Evolutionary conservation across 2,797 vertebrate species (phyloP), one percentile per base, ranked within the genome.

Genomic region (Linurgus olivaceus): DNA sequence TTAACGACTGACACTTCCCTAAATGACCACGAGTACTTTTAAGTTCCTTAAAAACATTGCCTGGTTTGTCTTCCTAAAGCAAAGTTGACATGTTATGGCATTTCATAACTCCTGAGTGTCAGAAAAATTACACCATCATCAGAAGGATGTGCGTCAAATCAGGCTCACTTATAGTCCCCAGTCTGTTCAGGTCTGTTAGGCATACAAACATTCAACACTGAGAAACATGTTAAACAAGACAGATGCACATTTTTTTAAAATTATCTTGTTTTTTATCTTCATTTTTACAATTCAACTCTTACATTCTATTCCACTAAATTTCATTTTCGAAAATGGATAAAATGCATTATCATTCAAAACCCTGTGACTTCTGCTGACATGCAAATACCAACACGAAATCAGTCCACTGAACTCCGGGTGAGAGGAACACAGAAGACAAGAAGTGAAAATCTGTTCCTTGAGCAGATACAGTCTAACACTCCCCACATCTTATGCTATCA

Each of bases 371-470:
- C 50, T 66, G 47, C 28, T 76, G 44, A 51, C 29, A 45, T 7
- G 5, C 17, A 74, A 74, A 10, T 76, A 38, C 11, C 65, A 84
- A 33, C 5, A 62, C 13, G 58, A 86, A 90, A 74, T 40, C 35
- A 33, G 48, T 33, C 23, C 35, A 24, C 0, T 44, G n/a, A 82
- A 63, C 48, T 59, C 40, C 7, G 57, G 20, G 12, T 0, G 2
- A 91, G 29, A 74, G 10, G 11, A 87, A 50, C 57, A 57, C 14
- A 52, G 18, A 68, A 67, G 40, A 81, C 28, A 63, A 78, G 61
- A 89, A 58, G 42, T 54, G 42, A 66, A 59, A 89, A 83, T 80
- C 65, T 65, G 33, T 75, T 87, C 45, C 51, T 85, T 45, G 44
- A 58, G 68, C 48, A 80, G 47, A 70, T 17, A 55, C 14, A 86